Evolutionary conservation across 2,797 vertebrate genomes (phyloP).

Genomic region (Falco peregrinus): DNA sequence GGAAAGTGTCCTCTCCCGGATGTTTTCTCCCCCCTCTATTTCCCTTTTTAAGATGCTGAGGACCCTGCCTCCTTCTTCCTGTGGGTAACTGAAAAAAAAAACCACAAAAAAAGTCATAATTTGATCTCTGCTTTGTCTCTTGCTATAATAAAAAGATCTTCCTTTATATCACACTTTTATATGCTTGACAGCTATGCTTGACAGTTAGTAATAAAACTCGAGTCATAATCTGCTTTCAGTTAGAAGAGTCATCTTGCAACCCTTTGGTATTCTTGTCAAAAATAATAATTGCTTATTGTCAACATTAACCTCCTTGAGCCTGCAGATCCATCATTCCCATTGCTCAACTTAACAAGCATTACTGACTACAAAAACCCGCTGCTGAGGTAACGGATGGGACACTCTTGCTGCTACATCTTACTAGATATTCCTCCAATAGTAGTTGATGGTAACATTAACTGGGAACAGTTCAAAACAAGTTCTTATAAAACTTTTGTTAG

Average conservation of each 20-base stretch:
- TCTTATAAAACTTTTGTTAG: not conserved
- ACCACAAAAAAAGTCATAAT: slow-evolving; percentile 68
- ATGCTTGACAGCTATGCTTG: slow-evolving; percentile 67
- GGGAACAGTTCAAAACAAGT: not conserved
- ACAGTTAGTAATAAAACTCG: slow-evolving; percentile 74
- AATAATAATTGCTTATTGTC: slow-evolving; percentile 64
- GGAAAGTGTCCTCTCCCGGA: slow-evolving; percentile 50
- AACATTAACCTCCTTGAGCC: slow-evolving; percentile 44
- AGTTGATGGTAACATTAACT: not conserved
- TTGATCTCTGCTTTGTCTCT: slow-evolving; percentile 65
- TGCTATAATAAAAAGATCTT: slow-evolving; percentile 69
- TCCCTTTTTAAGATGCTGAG: slow-evolving; percentile 61
- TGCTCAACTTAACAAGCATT: not conserved
- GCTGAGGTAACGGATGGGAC: not conserved
- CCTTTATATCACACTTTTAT: slow-evolving; percentile 64
- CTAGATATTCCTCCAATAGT: not conserved
- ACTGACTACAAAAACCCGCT: not conserved
- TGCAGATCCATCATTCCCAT: slow-evolving; percentile 14
- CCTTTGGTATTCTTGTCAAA: slow-evolving; percentile 68
- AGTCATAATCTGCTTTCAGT: slow-evolving; percentile 71
- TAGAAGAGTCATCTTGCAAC: slow-evolving; percentile 68
- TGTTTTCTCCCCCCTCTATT: slow-evolving; percentile 51
- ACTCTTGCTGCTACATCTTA: not conserved
- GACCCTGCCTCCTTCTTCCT: slow-evolving; percentile 65
- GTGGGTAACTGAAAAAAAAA: slow-evolving; percentile 53